phyloP scores from a whole-genome alignment of 2,113 vertebrate genomes.

The Elephantulus edwardii region DNA sequence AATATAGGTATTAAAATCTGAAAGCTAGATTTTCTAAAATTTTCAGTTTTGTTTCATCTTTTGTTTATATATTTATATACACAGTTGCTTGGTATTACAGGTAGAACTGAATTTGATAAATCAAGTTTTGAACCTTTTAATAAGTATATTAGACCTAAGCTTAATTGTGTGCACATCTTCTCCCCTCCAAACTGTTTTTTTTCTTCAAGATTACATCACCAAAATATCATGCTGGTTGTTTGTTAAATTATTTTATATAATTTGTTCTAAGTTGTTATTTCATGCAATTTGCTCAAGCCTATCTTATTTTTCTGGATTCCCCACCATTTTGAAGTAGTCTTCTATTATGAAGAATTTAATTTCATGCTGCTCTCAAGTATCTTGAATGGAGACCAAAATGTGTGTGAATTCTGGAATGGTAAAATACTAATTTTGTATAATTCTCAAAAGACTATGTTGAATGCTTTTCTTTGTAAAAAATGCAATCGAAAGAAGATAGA shows the following conservation, averaged over 20 bases:
- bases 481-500: conserved; percentile 55
- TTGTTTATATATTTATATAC: background rate
- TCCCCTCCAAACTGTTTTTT: conserved; percentile 44
- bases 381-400: conserved; percentile 80
- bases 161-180: conserved; percentile 37
- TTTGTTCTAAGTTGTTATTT: conserved; percentile 78
- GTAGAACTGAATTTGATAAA: conserved; percentile 1
- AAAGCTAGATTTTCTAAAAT: background rate
- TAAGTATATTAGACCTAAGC: background rate
- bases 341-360: conserved; percentile 80
- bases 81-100: background rate
- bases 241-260: conserved; percentile 79
- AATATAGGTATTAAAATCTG: background rate
- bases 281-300: conserved; percentile 68
- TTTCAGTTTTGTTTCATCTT: background rate
- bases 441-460: conserved; percentile 71
- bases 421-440: conserved; percentile 82
- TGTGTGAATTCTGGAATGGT: conserved; percentile 78
- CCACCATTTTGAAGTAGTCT: conserved; percentile 80
- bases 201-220: conserved; percentile 55
- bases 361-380: conserved; percentile 80
- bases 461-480: conserved; percentile 69
- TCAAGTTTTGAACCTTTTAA: conserved; percentile 21
- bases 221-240: conserved; percentile 74
- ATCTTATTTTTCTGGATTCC: conserved; percentile 76